Percentiles rank a stretch among this genome's conserved stretches.
phyloP scores from a whole-genome alignment of 2,113 vertebrate species.

The Odocoileus virginianus region DNA sequence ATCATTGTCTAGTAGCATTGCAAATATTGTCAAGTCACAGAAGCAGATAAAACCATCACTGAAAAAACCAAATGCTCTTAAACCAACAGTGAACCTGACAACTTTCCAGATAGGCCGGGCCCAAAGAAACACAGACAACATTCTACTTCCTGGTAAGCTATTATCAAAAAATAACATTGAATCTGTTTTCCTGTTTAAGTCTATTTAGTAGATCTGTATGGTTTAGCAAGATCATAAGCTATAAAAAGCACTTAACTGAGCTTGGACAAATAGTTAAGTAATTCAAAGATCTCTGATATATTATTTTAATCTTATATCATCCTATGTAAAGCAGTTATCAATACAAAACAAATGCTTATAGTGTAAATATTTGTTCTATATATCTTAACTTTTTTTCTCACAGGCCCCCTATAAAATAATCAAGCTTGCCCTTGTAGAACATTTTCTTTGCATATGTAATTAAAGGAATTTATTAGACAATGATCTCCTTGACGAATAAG shows the following conservation, averaged over 20 bases:
- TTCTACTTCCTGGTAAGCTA: constrained; percentile 77
- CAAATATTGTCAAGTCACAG: constrained; percentile 74
- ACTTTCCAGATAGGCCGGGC: constrained; percentile 67
- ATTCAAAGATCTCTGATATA: neutral
- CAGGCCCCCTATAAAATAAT: neutral
- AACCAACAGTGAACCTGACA: constrained; percentile 60
- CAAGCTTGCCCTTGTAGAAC: neutral
- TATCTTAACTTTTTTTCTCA: neutral
- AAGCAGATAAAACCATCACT: constrained; percentile 73
- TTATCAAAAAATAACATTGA: neutral
- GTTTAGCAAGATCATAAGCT: neutral
- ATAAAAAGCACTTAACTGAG: neutral
- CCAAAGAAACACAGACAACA: constrained; percentile 80
- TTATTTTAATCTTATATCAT: neutral
- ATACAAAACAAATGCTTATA: neutral
- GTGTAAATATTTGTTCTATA: neutral
- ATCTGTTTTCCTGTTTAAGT: neutral
- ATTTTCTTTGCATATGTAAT: neutral
- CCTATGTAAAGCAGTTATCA: neutral
- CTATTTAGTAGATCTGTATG: neutral
- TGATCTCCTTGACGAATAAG: neutral
- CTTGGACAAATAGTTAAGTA: neutral
- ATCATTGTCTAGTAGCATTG: constrained; percentile 25
- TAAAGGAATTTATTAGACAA: neutral
- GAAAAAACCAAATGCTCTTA: constrained; percentile 72